Conservation (phyloP, 2,797 vertebrate genomes). For the Manis pentadactyla region DNA sequence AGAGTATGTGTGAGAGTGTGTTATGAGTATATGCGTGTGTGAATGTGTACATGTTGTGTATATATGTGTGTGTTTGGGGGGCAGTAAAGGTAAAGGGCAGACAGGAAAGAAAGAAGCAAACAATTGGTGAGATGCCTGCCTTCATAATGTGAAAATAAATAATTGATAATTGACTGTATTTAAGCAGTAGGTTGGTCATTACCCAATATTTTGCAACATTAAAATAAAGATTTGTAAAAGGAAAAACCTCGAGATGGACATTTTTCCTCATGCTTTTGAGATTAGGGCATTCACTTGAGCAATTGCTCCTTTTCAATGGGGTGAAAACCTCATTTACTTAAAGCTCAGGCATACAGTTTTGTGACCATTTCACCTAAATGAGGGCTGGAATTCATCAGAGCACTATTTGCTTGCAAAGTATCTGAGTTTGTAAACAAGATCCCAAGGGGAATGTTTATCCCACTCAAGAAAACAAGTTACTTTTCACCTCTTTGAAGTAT, state of each 20-base stretch:
- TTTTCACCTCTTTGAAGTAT: constrained; percentile 72
- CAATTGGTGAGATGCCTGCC: background rate
- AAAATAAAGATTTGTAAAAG: constrained; percentile 56
- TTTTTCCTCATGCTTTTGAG: constrained; percentile 62
- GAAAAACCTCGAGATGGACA: constrained; percentile 35
- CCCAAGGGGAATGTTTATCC: constrained; percentile 65
- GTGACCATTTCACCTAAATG: constrained; percentile 57
- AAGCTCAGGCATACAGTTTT: constrained; percentile 44
- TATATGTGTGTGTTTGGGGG: background rate
- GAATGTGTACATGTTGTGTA: background rate
- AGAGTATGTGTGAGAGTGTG: background rate
- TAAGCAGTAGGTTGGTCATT: constrained; percentile 31
- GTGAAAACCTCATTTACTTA: constrained; percentile 43
- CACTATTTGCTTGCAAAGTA: constrained; percentile 68
- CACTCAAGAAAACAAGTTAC: constrained; percentile 70
- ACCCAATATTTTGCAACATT: constrained; percentile 3
- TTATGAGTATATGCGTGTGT: background rate
- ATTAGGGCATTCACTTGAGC: constrained; percentile 48
- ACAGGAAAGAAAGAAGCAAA: constrained; percentile 37
- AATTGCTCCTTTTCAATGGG: background rate
- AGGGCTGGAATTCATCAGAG: constrained; percentile 42
- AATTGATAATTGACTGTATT: constrained; percentile 57
- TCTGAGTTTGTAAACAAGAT: constrained; percentile 75
- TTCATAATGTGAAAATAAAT: constrained; percentile 41
- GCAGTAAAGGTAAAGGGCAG: constrained; percentile 34